Conservation (phyloP, 2,797 vertebrate genomes). For the Australoheros facetus region DNA sequence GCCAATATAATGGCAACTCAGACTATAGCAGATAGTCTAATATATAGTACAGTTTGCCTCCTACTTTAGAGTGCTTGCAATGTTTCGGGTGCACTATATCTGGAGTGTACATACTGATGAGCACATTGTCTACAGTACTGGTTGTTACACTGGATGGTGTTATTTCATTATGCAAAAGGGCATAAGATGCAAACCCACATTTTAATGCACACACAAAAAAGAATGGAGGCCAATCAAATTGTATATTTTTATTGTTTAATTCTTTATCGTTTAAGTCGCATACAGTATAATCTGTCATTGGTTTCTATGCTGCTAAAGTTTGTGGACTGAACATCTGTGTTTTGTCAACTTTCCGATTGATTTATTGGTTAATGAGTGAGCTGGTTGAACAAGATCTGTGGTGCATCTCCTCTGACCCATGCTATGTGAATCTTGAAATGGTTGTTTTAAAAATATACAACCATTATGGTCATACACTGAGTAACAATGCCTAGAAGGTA, state of each 20-base stretch:
- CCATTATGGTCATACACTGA: constrained; percentile 36
- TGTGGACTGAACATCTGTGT: constrained; percentile 68
- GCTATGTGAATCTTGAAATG: constrained; percentile 35
- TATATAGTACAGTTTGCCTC: neutral
- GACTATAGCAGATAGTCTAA: neutral
- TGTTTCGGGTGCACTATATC: neutral
- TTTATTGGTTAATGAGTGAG: constrained; percentile 44
- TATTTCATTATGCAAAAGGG: neutral
- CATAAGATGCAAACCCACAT: neutral
- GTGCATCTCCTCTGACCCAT: constrained; percentile 43
- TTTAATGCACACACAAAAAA: constrained; percentile 26
- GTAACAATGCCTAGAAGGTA: constrained; percentile 24
- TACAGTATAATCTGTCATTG: constrained; percentile 83
- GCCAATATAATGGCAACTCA: neutral
- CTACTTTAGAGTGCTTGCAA: neutral
- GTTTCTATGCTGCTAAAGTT: constrained; percentile 78
- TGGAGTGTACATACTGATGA: neutral
- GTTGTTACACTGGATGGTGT: neutral
- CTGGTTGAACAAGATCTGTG: constrained; percentile 55
- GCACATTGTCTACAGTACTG: neutral
- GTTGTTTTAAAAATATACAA: constrained; percentile 16
- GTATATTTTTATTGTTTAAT: constrained; percentile 78
- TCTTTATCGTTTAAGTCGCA: constrained; percentile 81
- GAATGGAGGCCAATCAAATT: constrained; percentile 58
- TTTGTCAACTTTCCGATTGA: constrained; percentile 58